Evolutionary conservation across 2,888 invertebrate species (phyloP).

Genomic region (Pterostichus madidus): DNA sequence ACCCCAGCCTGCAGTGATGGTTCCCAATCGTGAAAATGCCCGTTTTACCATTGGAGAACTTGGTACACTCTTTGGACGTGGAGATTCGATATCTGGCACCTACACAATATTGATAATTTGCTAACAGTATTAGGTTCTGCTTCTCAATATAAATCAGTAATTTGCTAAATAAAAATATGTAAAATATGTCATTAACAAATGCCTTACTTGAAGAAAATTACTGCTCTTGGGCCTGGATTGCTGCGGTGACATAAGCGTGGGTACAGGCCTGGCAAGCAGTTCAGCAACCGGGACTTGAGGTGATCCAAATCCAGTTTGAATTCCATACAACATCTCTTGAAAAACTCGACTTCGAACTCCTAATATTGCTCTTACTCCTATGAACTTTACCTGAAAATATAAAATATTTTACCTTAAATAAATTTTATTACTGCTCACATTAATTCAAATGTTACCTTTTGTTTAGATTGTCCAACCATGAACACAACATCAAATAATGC

Average conservation of each 20-base stretch:
- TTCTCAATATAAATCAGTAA: background rate
- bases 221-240: conserved; percentile 92
- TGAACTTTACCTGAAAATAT: conserved; percentile 81
- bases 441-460: conserved; percentile 81
- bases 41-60: conserved; percentile 96
- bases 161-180: too few relatives aligned
- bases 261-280: conserved; percentile 90
- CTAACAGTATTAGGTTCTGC: too few relatives aligned
- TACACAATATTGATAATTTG: conserved; percentile 4
- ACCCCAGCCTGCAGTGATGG: conserved; percentile 94
- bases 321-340: conserved; percentile 97
- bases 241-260: conserved; percentile 91
- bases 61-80: conserved; percentile 94
- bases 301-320: conserved; percentile 95
- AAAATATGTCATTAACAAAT: too few relatives aligned
- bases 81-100: conserved; percentile 92
- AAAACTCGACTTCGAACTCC: conserved; percentile 95
- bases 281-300: conserved; percentile 96
- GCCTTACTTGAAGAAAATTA: conserved; percentile 88
- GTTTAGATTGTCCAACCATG: conserved; percentile 94
- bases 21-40: conserved; percentile 93
- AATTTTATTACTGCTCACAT: conserved; percentile 21
- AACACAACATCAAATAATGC: conserved; percentile 94
- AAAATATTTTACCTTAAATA: conserved; percentile 35
- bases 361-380: conserved; percentile 93